phyloP scores from a whole-genome alignment of 2,888 invertebrate genomes.

The Apodemia duryi region DNA sequence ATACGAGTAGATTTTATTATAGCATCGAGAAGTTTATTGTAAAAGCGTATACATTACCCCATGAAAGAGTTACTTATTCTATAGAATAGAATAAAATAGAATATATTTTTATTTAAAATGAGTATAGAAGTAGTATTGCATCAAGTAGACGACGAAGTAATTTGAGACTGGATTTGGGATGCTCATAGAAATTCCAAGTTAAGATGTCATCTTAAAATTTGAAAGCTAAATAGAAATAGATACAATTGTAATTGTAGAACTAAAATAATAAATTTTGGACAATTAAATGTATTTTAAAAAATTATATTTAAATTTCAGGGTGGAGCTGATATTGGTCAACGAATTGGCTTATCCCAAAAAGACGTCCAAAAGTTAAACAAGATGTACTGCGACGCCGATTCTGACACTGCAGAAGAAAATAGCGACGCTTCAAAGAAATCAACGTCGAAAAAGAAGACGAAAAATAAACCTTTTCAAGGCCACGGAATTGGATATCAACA shows the following conservation, averaged over 20 bases:
- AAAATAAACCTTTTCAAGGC: slow-evolving; percentile 66
- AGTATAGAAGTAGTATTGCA: too few relatives aligned
- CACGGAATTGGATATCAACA: slow-evolving; percentile 72
- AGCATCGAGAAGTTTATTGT: too few relatives aligned
- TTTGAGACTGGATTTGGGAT: too few relatives aligned
- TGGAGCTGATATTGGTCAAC: slow-evolving; percentile 77
- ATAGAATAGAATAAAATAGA: too few relatives aligned
- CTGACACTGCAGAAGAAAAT: slow-evolving; percentile 42
- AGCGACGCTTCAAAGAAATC: slow-evolving; percentile 37
- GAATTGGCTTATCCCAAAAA: slow-evolving; percentile 76
- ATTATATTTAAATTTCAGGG: slow-evolving; percentile 39
- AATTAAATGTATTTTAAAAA: not conserved
- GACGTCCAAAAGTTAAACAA: slow-evolving; percentile 77
- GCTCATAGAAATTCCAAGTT: too few relatives aligned
- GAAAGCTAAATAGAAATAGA: not conserved
- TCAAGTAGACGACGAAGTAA: too few relatives aligned
- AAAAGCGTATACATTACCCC: too few relatives aligned
- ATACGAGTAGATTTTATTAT: too few relatives aligned
- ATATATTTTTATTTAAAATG: too few relatives aligned
- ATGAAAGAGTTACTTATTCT: too few relatives aligned
- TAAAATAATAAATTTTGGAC: not conserved
- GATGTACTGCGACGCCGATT: slow-evolving; percentile 77
- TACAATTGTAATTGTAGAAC: slow-evolving; percentile 2
- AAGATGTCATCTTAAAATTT: too few relatives aligned
- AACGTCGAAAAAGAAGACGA: slow-evolving; percentile 45